Percentiles rank a stretch among this genome's conserved stretches.
Evolutionary conservation across 2,888 invertebrate genomes (phyloP).

Genomic region (Parnassius apollo): DNA sequence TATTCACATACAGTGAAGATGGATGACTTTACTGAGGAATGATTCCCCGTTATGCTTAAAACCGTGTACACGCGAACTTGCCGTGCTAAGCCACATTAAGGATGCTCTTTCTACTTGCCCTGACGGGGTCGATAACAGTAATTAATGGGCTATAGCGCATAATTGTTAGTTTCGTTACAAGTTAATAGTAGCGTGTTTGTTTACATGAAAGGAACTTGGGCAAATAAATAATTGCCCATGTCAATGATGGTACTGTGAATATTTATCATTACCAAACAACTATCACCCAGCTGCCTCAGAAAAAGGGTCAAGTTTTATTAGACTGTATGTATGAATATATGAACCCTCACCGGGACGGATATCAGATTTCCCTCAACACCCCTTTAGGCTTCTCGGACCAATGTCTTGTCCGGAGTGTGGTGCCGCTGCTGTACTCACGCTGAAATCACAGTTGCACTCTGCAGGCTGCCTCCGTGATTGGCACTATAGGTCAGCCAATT

Average conservation of each 20-base stretch:
- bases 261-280: background rate
- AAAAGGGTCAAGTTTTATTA: no score
- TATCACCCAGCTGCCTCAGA: background rate
- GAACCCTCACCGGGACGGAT: no score
- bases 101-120: constrained; percentile 24
- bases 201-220: background rate
- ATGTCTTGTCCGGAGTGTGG: no score
- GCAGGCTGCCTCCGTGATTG: no score
- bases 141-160: constrained; percentile 22
- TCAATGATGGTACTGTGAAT: background rate
- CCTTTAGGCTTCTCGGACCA: no score
- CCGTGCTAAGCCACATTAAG: constrained; percentile 13
- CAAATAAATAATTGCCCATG: background rate
- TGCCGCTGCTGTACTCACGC: no score
- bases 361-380: no score
- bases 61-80: constrained; percentile 13
- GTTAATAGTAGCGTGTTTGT: constrained; percentile 19
- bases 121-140: constrained; percentile 17
- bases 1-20: background rate
- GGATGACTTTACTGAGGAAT: background rate
- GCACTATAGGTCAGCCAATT: no score
- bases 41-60: background rate
- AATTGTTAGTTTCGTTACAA: constrained; percentile 25
- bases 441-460: no score
- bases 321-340: no score